Percentiles rank a stretch among this genome's conserved stretches.
Conservation (phyloP, 2,797 vertebrate genomes). For the Sciaenops ocellatus region DNA sequence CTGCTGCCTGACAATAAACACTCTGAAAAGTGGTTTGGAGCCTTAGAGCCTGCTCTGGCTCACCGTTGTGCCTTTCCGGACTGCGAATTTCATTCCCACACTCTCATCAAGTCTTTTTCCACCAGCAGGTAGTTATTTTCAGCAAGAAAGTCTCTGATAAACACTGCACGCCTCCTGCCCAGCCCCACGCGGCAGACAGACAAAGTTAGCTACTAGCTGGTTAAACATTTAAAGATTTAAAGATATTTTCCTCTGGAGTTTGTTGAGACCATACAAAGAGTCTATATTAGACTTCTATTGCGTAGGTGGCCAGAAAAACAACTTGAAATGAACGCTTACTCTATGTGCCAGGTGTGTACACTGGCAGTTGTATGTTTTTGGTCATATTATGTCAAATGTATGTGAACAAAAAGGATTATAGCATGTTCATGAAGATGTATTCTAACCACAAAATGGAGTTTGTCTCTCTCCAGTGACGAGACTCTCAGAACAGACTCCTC, state of each 20-base stretch:
- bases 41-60: neutral
- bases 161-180: neutral
- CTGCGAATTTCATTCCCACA: neutral
- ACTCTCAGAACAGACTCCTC: conserved; percentile 15
- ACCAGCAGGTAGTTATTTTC: neutral
- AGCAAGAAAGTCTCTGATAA: neutral
- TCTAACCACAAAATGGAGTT: neutral
- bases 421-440: neutral
- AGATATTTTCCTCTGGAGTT: too few relatives aligned
- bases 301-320: neutral
- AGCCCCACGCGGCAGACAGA: neutral
- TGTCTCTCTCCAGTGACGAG: neutral
- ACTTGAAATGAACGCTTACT: neutral
- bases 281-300: neutral
- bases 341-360: neutral
- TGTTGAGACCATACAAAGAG: neutral
- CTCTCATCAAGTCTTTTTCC: neutral
- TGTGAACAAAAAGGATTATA: too few relatives aligned
- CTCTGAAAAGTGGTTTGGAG: neutral
- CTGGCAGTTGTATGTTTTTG: neutral
- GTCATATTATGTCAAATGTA: neutral
- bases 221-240: neutral
- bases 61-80: neutral
- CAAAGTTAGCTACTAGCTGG: neutral
- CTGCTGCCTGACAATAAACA: conserved; percentile 13